These are phyloP conservation scores for Sebastes nivosus DNA, from an alignment of 2,797 vertebrate species.

Conservation along the genomic window DNA sequence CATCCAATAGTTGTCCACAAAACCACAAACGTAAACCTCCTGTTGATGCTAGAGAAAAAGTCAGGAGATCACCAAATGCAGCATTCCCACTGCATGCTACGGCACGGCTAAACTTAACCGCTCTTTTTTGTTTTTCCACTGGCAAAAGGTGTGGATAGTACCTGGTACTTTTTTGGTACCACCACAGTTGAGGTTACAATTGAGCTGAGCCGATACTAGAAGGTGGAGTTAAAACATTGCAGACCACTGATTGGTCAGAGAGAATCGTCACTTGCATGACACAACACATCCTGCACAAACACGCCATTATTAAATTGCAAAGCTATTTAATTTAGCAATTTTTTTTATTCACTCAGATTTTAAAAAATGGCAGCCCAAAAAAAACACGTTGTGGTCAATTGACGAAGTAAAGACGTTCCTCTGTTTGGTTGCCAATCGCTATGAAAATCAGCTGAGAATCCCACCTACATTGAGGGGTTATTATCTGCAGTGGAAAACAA, in stretches of 20 bases:
- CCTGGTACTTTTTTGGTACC: background rate
- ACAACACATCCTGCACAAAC: no score
- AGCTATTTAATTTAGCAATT: no score
- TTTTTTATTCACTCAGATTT: no score
- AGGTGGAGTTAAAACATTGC: background rate
- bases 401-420: no score
- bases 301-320: no score
- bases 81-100: no score
- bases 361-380: no score
- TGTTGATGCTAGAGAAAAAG: background rate
- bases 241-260: background rate
- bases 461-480: no score
- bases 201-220: background rate
- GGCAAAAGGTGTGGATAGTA: background rate
- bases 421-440: no score
- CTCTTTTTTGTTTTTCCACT: background rate
- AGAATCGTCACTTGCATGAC: background rate
- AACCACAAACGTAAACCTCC: background rate
- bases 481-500: no score
- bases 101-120: background rate
- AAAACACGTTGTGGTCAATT: no score
- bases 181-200: background rate
- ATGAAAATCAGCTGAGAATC: no score
- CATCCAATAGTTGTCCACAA: background rate
- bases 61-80: background rate